Percentiles rank a stretch among this genome's conserved stretches.
phyloP scores from a whole-genome alignment of 2,113 vertebrate genomes.

The Hemiprocne comata region DNA sequence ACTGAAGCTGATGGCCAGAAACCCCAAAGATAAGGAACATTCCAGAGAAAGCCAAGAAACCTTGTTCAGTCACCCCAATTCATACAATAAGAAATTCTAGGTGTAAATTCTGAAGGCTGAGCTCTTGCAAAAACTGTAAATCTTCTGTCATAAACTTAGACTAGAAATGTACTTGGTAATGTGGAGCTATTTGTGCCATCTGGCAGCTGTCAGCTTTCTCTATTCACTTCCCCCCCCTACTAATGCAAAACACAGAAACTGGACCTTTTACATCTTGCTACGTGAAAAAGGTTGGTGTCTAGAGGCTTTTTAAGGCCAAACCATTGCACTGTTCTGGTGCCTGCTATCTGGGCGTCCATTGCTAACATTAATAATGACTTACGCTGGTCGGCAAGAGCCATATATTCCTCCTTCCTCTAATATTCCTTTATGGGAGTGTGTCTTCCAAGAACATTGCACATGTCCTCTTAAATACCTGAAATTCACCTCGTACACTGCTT shows the following conservation, averaged over 20 bases:
- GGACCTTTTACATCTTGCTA: constrained; percentile 49
- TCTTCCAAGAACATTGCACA: constrained; percentile 30
- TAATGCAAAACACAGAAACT: constrained; percentile 68
- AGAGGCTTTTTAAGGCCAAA: constrained; percentile 55
- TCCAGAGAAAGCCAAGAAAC: not conserved
- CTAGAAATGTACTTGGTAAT: constrained; percentile 56
- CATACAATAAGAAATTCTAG: not conserved
- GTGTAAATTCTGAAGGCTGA: constrained; percentile 31
- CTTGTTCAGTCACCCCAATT: not conserved
- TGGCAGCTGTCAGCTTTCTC: constrained; percentile 69
- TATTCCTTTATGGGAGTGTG: not conserved
- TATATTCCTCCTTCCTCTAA: not conserved
- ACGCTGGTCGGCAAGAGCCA: not conserved
- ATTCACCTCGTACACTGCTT: not conserved
- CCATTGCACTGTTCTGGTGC: not conserved
- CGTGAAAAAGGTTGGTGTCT: constrained; percentile 34
- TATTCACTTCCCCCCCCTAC: constrained; percentile 47
- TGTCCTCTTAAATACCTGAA: constrained; percentile 55
- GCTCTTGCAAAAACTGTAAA: constrained; percentile 55
- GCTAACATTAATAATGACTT: constrained; percentile 20
- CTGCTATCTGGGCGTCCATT: not conserved
- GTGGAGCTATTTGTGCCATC: constrained; percentile 67
- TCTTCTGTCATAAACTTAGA: constrained; percentile 61
- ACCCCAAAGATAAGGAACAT: not conserved
- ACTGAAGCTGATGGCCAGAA: not conserved